Base-by-base conservation (phyloP, 2,888 invertebrate species). In the Nymphalis urticae region DNA sequence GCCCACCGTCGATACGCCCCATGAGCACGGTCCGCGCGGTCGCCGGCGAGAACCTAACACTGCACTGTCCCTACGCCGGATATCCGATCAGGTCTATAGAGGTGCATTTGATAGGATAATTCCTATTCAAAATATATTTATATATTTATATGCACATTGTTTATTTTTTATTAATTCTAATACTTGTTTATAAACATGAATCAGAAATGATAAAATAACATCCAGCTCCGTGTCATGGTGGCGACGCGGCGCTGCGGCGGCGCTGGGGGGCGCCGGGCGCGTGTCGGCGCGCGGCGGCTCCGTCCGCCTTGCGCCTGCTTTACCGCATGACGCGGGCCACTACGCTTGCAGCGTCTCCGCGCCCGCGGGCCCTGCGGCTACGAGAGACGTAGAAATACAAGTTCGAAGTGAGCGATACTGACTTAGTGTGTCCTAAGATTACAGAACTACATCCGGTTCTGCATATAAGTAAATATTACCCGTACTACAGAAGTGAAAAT, bases 41-140 rank as follows among this genome's bases (percentile, higher is more conserved):
- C 71, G 96, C 97, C 63, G 96, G 96, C 63, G 94, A 95, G 77
- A 95, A 95, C 85, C 94, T 96, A 76, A 94, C 94, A 74, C 92
- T 97, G 77, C 94, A 95, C 81, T 97, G 97, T 91, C 97, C 97
- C 80, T 97, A 97, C 87, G 95, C 97, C 67, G 97, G 97, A 80
- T 97, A 96, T 93, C 97, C 97, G 77, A 95, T 97, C 86, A 94
- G 94, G 82, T 93, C 89, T 84, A 89, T 90, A 89, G 87, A 90
- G 90, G 90, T 90, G 90, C 90, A 90, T 90, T 85, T 81, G 82
- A 79, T 85, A 85, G 82, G 83, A 85, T 84, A 79, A 85, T 86
- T 85, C 82, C 85, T 82, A 76, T 80, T 73, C 75, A 79, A 80
- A 76, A 66, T 62, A 67, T 32, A 66, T n/a, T 16, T 54, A 48